phyloP scores from a whole-genome alignment of 2,797 vertebrate species.

The Leptoclinus maculatus region DNA sequence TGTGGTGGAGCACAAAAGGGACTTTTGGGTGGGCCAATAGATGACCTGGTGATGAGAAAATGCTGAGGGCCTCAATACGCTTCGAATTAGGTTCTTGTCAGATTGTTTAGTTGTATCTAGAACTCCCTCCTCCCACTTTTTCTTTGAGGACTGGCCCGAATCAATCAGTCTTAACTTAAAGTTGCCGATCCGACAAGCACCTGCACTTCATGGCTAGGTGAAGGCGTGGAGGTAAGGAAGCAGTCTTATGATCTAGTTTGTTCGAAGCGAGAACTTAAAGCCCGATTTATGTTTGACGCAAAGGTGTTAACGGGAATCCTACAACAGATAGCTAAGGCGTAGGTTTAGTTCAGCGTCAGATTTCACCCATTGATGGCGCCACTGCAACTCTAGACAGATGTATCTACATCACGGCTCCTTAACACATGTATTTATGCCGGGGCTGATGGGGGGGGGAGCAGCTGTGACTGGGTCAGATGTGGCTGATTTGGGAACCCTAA shows the following conservation, averaged over 20 bases:
- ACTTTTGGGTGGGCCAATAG: not conserved
- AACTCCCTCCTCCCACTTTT: not conserved
- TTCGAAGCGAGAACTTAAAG: not conserved
- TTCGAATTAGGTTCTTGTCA: not conserved
- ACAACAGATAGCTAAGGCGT: not conserved
- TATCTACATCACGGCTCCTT: not conserved
- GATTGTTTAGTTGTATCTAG: not conserved
- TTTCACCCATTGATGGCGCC: not conserved
- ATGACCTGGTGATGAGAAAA: not conserved
- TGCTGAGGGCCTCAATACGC: not conserved
- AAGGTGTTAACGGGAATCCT: not conserved
- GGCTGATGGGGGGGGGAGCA: not conserved
- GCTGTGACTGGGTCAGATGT: slow-evolving; percentile 9
- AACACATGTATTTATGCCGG: not conserved
- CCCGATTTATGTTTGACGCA: not conserved
- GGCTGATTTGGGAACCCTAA: not conserved
- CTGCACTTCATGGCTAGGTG: not conserved
- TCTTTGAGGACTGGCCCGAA: not conserved
- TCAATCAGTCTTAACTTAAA: not conserved
- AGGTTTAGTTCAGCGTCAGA: not conserved
- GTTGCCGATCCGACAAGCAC: not conserved
- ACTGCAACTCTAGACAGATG: not conserved
- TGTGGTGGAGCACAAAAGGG: slow-evolving; percentile 5
- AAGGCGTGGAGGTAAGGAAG: not conserved
- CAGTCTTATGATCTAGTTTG: not conserved